Conservation (phyloP, 2,888 invertebrate species). For the Timema podura region DNA sequence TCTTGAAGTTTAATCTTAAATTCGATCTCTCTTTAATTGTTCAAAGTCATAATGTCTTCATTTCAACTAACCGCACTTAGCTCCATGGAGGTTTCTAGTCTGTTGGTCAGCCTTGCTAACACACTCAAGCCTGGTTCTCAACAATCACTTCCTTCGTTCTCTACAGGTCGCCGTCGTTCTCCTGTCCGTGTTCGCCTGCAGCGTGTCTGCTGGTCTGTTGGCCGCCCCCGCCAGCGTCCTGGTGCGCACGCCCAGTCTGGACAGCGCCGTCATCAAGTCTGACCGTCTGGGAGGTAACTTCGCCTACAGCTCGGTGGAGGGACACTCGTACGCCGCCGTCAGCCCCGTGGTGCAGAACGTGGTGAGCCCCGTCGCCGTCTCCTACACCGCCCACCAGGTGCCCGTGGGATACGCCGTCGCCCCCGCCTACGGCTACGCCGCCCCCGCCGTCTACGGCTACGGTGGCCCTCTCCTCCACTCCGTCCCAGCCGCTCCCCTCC, state of each 20-base stretch:
- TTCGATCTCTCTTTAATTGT: no score
- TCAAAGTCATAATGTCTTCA: no score
- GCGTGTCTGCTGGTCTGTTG: conserved; percentile 20
- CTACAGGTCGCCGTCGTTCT: conserved; percentile 9
- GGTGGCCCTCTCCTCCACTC: conserved; percentile 1
- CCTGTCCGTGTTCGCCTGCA: background rate
- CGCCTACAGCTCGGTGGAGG: conserved; percentile 52
- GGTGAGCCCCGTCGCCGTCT: conserved; percentile 42
- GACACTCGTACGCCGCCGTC: conserved; percentile 49
- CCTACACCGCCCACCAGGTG: conserved; percentile 39
- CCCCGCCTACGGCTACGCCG: conserved; percentile 25
- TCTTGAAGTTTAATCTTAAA: no score
- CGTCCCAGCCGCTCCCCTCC: background rate
- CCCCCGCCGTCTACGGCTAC: conserved; percentile 21
- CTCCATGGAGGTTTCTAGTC: no score
- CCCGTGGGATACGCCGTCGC: conserved; percentile 27
- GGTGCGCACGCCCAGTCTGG: conserved; percentile 47
- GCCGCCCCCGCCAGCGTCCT: conserved; percentile 36
- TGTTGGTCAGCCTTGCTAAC: no score
- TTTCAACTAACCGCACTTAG: no score
- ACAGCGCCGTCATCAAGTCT: conserved; percentile 51
- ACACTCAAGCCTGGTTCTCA: no score
- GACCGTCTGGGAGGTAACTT: conserved; percentile 53
- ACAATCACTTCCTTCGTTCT: background rate
- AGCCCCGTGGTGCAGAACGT: conserved; percentile 44